Base-by-base conservation (phyloP, 2,113 vertebrate genomes). In the Eurystomus gularis region DNA sequence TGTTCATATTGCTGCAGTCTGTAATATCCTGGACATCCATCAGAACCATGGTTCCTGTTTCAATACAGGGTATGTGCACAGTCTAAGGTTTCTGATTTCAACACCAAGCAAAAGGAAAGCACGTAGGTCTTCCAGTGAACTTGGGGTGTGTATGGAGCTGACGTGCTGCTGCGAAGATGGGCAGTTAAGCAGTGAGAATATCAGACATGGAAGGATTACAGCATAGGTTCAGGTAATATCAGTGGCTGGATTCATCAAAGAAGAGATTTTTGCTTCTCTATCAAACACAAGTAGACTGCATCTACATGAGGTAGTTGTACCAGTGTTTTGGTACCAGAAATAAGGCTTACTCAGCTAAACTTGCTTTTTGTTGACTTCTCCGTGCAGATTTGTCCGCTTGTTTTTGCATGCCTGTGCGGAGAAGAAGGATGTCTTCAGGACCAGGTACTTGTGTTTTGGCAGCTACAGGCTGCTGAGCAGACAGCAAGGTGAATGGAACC, bases 371-470 rank as follows among this genome's bases (percentile, higher is more conserved):
- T 37, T 77, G 26, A 26, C 10, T 69, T 82, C 66, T 69, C 75
- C 0, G 0, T 62, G 60, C 33, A 10, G 55, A 78, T 90, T 42
- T 88, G 5, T 52, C 42, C 4, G 1, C 26, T 55, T 49, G 17
- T 76, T 86, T 42, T 86, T 66, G 17, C 55, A 33, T 7, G 5
- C 13, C 15, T 49, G 23, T 3, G 18, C 25, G 58, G 33, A 66
- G 55, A 4, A 72, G 49, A 83, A 64, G 12, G 11, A 20, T 52
- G 17, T 31, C 20, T 65, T 82, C 40, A 62, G 42, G 49, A 49
- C 8, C 6, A 54, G 44, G 20, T 44, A 26, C 10, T 2, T 7
- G 21, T 16, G 6, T 62, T 88, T 88, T 33, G 44, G 31, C 3
- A 29, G 20, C 46, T 55, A 13, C 37, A 42, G 61, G 61, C 46